A percentile compares a stretch with the other conserved stretches of the same genome.
phyloP scores from a whole-genome alignment of 1,140 invertebrate species.

The Conus ventricosus region DNA sequence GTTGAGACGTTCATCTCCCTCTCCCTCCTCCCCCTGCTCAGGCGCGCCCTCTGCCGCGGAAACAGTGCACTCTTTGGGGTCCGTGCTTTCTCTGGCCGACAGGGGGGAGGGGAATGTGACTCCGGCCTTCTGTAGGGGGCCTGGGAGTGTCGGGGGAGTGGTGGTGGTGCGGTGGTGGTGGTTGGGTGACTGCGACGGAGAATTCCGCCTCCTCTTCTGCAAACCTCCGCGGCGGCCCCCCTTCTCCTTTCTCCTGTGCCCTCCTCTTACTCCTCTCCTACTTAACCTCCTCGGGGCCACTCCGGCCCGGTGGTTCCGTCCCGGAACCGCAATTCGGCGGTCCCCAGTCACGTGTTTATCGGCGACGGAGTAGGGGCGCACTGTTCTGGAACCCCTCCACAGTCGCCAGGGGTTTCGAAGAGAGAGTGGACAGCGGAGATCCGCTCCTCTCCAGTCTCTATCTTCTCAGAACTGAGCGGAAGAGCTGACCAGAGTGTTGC shows the following conservation, averaged over 20 bases:
- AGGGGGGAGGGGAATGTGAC: background rate
- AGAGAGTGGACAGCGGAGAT: no score
- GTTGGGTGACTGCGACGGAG: no score
- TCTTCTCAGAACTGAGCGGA: no score
- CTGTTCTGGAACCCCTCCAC: background rate
- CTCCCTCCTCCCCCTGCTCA: background rate
- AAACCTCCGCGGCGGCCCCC: no score
- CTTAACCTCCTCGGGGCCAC: background rate
- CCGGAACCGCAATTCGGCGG: background rate
- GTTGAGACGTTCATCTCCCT: background rate
- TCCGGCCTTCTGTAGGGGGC: background rate
- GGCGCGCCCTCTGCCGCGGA: background rate
- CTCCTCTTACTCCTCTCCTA: background rate
- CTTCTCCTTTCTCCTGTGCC: no score
- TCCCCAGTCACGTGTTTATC: constrained; percentile 35
- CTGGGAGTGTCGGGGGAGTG: no score
- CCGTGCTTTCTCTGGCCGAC: background rate
- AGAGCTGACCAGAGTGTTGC: background rate
- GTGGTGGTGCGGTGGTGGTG: no score
- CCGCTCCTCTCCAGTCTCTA: background rate
- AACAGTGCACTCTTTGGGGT: background rate
- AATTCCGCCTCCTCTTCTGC: no score
- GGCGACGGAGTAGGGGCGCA: constrained; percentile 5
- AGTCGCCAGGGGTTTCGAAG: background rate
- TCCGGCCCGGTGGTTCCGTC: background rate